Percentiles rank a stretch among this genome's conserved stretches.
Evolutionary conservation across 1,140 invertebrate species (phyloP).

Genomic region (Aphelenchoides besseyi): DNA sequence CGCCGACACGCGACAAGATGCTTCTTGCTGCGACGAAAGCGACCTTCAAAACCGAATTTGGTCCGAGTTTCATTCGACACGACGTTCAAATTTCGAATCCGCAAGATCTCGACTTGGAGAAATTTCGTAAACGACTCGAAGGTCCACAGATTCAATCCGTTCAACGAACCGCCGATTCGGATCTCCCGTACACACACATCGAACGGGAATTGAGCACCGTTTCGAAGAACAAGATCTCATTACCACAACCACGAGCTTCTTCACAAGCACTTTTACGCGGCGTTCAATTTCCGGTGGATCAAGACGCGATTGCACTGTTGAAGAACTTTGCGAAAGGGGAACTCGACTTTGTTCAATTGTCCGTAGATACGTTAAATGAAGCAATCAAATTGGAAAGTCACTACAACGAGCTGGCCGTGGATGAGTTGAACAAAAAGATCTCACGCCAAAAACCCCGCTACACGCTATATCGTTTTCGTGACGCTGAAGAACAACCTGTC

Average conservation of each 20-base stretch:
- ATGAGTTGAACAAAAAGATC: conserved; percentile 46
- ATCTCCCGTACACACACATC: conserved; percentile 28
- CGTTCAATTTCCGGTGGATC: conserved; percentile 84
- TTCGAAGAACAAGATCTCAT: conserved; percentile 39
- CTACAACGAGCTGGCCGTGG: conserved; percentile 29
- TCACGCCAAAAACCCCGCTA: conserved; percentile 58
- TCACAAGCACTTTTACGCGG: conserved; percentile 74
- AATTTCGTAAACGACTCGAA: conserved; percentile 47
- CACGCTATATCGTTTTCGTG: conserved; percentile 53
- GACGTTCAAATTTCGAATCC: conserved; percentile 78
- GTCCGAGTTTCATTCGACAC: conserved; percentile 80
- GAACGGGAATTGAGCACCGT: conserved; percentile 48
- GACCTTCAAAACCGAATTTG: conserved; percentile 89
- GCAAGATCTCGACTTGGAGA: conserved; percentile 67
- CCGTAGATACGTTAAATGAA: conserved; percentile 61
- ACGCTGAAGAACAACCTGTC: conserved; percentile 38
- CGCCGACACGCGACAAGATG: conserved; percentile 84
- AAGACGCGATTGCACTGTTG: conserved; percentile 75
- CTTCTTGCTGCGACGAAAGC: conserved; percentile 96
- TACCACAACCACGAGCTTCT: not conserved
- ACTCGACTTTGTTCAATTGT: conserved; percentile 71
- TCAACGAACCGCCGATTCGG: conserved; percentile 41
- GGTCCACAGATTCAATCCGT: conserved; percentile 6
- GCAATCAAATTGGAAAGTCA: conserved; percentile 58
- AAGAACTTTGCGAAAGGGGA: conserved; percentile 65